Conservation (phyloP, 2,888 invertebrate genomes). For the Mythimna ferrago region DNA sequence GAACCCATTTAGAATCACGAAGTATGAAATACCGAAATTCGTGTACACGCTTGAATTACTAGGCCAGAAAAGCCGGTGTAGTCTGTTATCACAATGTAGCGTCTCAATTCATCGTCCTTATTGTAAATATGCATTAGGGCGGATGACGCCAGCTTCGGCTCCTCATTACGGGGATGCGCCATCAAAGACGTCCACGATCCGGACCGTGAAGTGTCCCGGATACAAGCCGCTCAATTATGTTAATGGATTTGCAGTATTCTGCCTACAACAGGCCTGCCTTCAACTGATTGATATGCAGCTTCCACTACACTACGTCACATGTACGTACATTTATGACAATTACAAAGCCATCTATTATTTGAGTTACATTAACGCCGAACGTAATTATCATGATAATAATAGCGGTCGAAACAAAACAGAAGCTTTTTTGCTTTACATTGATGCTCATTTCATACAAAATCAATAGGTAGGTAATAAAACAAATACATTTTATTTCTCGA, state of each 20-base stretch:
- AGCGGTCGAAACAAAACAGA: conserved; percentile 50
- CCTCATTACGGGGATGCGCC: conserved; percentile 85
- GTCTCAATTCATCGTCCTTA: conserved; percentile 71
- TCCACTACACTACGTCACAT: conserved; percentile 65
- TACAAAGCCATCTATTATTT: conserved; percentile 62
- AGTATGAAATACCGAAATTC: conserved; percentile 73
- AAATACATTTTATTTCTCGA: conserved; percentile 86
- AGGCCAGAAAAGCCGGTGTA: conserved; percentile 72
- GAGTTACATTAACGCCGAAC: conserved; percentile 52
- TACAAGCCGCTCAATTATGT: conserved; percentile 88
- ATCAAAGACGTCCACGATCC: conserved; percentile 85
- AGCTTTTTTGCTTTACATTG: conserved; percentile 64
- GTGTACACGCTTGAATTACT: conserved; percentile 73
- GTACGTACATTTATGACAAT: conserved; percentile 68
- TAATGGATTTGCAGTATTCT: conserved; percentile 85
- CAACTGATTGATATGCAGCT: conserved; percentile 80
- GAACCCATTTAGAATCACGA: conserved; percentile 68
- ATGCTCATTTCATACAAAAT: conserved; percentile 82
- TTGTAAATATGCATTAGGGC: conserved; percentile 86
- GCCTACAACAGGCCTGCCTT: conserved; percentile 77
- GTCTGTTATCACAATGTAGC: conserved; percentile 72
- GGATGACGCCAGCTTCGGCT: conserved; percentile 77
- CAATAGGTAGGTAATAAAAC: conserved; percentile 79
- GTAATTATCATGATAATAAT: conserved; percentile 57
- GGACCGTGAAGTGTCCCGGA: conserved; percentile 84